Conservation (phyloP, 2,113 vertebrate genomes). For the Microtus pennsylvanicus region DNA sequence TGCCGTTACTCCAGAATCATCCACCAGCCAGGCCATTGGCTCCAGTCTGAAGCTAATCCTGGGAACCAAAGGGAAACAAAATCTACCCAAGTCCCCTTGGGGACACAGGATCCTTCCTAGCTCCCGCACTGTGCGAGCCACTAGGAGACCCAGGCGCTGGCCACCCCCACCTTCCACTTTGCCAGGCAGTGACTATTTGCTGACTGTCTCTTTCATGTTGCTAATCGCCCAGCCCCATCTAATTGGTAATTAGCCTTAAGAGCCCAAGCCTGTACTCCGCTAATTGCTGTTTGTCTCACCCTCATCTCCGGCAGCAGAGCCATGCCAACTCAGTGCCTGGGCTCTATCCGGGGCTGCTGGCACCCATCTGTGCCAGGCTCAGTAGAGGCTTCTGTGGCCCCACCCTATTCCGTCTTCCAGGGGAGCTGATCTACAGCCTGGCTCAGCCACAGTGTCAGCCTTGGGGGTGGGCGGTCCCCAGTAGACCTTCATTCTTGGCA, state of each 20-base stretch:
- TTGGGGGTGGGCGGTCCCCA: neutral
- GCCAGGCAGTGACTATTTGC: conserved; percentile 67
- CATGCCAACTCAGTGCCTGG: conserved; percentile 76
- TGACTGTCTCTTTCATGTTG: conserved; percentile 80
- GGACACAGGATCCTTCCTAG: neutral
- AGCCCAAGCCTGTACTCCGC: conserved; percentile 78
- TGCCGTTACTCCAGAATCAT: neutral
- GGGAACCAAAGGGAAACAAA: neutral
- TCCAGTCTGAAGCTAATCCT: neutral
- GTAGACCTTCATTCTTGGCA: neutral
- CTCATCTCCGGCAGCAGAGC: conserved; percentile 77
- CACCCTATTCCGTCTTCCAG: conserved; percentile 54
- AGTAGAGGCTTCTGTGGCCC: conserved; percentile 49
- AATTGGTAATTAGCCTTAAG: conserved; percentile 85
- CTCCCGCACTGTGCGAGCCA: neutral
- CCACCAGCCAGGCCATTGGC: neutral
- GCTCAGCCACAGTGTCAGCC: neutral
- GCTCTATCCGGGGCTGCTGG: conserved; percentile 75
- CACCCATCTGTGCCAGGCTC: conserved; percentile 62
- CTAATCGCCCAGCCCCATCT: conserved; percentile 77
- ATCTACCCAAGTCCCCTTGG: neutral
- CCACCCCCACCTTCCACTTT: neutral
- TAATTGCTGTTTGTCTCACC: conserved; percentile 84
- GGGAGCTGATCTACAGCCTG: neutral
- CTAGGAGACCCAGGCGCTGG: neutral